Percentiles rank a stretch among this genome's conserved stretches.
These are phyloP conservation scores for Amphiura filiformis DNA, from an alignment of 35 echinoderm and acorn worm genomes.

Conservation along the genomic window DNA sequence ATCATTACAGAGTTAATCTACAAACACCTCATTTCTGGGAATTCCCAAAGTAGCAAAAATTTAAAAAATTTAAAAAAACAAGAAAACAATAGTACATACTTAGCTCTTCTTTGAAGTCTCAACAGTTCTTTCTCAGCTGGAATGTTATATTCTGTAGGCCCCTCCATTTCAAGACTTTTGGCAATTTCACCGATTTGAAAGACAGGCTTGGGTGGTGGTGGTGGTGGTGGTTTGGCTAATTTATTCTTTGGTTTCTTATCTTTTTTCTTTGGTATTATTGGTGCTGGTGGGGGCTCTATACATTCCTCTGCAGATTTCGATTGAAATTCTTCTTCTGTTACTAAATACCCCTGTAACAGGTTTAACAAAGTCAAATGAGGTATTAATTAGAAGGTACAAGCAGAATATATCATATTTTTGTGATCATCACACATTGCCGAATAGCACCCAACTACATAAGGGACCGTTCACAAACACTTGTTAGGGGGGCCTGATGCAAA, in stretches of 20 bases:
- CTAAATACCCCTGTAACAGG: slow-evolving; percentile 82
- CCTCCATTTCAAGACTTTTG: slow-evolving; percentile 78
- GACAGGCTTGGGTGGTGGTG: slow-evolving; percentile 11
- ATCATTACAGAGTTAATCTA: too few relatives aligned
- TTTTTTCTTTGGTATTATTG: slow-evolving; percentile 49
- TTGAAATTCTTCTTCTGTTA: slow-evolving; percentile 59
- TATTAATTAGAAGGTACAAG: too few relatives aligned
- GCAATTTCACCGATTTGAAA: slow-evolving; percentile 69
- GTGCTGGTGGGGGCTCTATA: slow-evolving; percentile 38
- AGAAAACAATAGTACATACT: slow-evolving; percentile 28
- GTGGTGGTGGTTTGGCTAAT: neutral
- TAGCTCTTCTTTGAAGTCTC: slow-evolving; percentile 64
- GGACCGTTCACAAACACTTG: too few relatives aligned
- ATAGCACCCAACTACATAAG: neutral
- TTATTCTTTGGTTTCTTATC: slow-evolving; percentile 50
- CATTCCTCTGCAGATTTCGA: slow-evolving; percentile 89
- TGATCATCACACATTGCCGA: neutral
- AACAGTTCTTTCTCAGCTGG: slow-evolving; percentile 72
- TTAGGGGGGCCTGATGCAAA: too few relatives aligned
- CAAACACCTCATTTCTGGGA: too few relatives aligned
- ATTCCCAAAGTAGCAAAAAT: too few relatives aligned
- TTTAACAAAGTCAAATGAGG: neutral
- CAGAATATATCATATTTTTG: neutral
- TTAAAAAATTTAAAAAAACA: too few relatives aligned
- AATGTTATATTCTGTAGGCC: slow-evolving; percentile 70